Base-by-base conservation (phyloP, 2,113 vertebrate species). In the Burhinus oedicnemus region DNA sequence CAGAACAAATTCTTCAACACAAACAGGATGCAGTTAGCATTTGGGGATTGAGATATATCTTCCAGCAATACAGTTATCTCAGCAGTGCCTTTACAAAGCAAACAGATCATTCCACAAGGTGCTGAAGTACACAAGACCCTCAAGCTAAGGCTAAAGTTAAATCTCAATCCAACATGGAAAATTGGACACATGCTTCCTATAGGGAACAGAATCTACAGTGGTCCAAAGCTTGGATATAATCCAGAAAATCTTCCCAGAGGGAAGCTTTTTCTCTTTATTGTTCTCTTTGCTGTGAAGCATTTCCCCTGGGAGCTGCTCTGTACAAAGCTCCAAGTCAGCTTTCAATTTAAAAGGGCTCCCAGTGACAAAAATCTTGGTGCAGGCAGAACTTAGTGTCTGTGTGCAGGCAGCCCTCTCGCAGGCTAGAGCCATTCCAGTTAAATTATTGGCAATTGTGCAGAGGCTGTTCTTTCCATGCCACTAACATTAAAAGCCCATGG, bases 281-380 rank as follows among this genome's bases (percentile, higher is more conserved):
- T 66, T 70, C 51, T 49, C 27, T 76, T 82, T 65, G 8, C 71
- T 92, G 30, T 66, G 61, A 96, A 97, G 49, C 44, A 60, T 79
- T 95, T 95, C 69, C 78, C 49, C 38, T 45, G 61, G 32, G 84
- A 70, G 62, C 32, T 93, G 58, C 80, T 91, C 72, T 45, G 51
- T 42, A 78, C 76, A 88, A 91, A 97, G 81, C 52, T 87, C 51
- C 78, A 87, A 78, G 57, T 52, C 87, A 89, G n/a, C 30, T 77
- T 85, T 54, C 78, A 78, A 5, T 74, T 94, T 87, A 27, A 64
- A 90, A 49, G 26, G 32, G 44, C 81, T 95, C 76, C 65, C 27
- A 87, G 76, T 80, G 45, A 91, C 86, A 72, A 83, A 83, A 93
- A 83, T 8, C 18, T 30, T 77, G 21, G n/a, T 77, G 26, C 26